Conservation (phyloP, 2,113 vertebrate species). For the Heloderma charlesbogerti region DNA sequence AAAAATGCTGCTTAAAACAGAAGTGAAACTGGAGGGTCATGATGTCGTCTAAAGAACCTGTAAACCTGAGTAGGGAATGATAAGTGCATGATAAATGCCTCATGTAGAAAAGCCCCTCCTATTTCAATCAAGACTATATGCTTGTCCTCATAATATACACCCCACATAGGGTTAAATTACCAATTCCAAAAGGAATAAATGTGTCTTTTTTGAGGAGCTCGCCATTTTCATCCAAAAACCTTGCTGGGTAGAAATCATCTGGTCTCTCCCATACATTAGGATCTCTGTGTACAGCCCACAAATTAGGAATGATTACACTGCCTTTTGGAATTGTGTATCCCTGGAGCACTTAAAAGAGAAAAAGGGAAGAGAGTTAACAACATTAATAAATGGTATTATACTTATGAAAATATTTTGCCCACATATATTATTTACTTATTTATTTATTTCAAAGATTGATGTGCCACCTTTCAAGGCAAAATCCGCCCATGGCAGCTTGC, state of each 20-base stretch:
- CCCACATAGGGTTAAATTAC: constrained; percentile 69
- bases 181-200: constrained; percentile 96
- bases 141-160: background rate
- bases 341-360: constrained; percentile 82
- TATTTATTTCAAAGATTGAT: background rate
- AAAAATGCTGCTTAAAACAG: too few species aligned
- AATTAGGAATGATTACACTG: constrained; percentile 88
- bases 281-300: constrained; percentile 94
- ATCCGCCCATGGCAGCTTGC: background rate
- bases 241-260: constrained; percentile 85
- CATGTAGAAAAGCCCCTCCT: background rate
- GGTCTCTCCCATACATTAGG: constrained; percentile 90
- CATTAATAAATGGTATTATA: background rate
- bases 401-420: background rate
- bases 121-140: too few species aligned
- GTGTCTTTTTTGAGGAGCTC: constrained; percentile 86
- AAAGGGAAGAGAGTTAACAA: background rate
- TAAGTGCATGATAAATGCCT: too few species aligned
- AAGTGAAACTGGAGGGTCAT: too few species aligned
- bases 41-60: too few species aligned
- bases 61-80: too few species aligned
- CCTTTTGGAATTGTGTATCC: constrained; percentile 94
- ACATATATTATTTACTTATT: background rate
- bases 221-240: constrained; percentile 91
- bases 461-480: background rate